Evolutionary conservation across 2,888 invertebrate species (phyloP).

Genomic region (Eledone cirrhosa): DNA sequence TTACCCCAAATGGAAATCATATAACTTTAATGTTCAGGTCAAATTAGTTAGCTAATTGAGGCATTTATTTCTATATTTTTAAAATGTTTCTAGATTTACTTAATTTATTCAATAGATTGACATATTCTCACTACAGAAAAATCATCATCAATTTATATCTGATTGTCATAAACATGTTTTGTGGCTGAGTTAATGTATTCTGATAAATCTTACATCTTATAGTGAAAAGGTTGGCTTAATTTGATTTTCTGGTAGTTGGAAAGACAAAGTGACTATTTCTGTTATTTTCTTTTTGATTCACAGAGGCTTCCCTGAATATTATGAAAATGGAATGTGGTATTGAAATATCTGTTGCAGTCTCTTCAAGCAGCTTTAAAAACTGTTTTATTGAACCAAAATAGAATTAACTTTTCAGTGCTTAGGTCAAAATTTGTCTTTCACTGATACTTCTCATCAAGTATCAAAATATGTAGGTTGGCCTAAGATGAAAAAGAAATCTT

Average conservation of each 20-base stretch:
- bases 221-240: conserved; percentile 18
- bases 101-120: no score
- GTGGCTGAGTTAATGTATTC: no score
- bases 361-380: background rate
- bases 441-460: conserved; percentile 7
- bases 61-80: no score
- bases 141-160: no score
- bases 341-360: background rate
- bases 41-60: no score
- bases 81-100: no score
- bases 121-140: no score
- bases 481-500: conserved; percentile 3
- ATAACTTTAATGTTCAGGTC: no score
- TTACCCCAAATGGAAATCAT: no score
- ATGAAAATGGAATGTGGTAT: conserved; percentile 16
- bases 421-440: conserved; percentile 25
- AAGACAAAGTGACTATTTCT: conserved; percentile 13
- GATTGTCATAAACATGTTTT: no score
- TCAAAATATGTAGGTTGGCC: conserved; percentile 24
- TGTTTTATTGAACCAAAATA: background rate
- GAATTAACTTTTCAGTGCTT: conserved; percentile 16
- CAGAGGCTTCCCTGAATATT: conserved; percentile 19
- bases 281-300: conserved; percentile 23
- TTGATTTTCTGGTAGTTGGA: conserved; percentile 15
- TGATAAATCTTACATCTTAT: background rate